Conservation (phyloP, 2,797 vertebrate species). For the Cyprinodon diabolis region DNA sequence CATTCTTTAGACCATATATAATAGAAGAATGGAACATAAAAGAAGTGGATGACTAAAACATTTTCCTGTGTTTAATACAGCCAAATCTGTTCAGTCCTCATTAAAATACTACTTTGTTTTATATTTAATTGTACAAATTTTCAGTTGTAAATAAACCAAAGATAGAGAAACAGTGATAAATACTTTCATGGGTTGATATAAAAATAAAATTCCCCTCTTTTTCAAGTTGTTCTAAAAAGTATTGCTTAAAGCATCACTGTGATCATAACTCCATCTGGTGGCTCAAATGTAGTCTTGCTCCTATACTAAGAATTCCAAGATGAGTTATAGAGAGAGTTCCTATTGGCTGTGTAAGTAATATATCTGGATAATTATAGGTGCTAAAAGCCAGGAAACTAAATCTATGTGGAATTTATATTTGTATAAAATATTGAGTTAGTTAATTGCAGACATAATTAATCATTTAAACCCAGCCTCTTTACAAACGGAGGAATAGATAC, state of each 20-base stretch:
- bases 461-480: neutral
- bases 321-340: no score
- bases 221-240: neutral
- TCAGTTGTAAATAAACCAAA: neutral
- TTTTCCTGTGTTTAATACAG: neutral
- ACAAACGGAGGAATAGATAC: neutral
- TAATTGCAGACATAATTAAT: neutral
- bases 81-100: neutral
- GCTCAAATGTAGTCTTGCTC: neutral
- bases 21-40: neutral
- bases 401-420: neutral
- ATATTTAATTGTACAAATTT: neutral
- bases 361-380: no score
- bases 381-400: no score
- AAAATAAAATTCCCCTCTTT: neutral
- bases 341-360: no score
- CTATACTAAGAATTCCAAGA: neutral
- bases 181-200: neutral
- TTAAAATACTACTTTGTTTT: neutral
- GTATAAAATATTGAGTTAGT: neutral
- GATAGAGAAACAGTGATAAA: neutral
- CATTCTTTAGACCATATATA: neutral
- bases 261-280: neutral
- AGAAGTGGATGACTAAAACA: neutral
- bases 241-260: no score